phyloP scores from a whole-genome alignment of 2,888 invertebrate genomes.

The Seira musarum region DNA sequence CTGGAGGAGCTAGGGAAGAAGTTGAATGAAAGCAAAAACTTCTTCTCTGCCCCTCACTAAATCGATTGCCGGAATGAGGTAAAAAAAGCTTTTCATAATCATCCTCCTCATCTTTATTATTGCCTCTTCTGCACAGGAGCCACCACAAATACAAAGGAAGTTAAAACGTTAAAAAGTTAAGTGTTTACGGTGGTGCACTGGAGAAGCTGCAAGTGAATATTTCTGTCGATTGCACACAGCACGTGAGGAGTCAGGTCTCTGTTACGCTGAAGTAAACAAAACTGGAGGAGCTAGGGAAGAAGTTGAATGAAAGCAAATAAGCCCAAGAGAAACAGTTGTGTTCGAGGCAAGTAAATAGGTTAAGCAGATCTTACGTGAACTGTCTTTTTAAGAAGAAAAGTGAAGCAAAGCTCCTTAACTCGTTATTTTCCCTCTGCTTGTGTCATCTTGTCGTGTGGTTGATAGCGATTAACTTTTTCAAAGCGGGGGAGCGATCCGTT shows the following conservation, averaged over 20 bases:
- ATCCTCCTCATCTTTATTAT: no score
- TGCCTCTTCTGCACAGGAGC: no score
- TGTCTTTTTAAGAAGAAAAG: neutral
- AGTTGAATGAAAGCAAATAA: no score
- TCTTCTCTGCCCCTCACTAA: no score
- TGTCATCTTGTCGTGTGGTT: slow-evolving; percentile 30
- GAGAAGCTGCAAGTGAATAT: neutral
- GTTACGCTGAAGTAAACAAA: slow-evolving; percentile 25
- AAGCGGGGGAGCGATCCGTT: neutral
- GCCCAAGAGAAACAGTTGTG: no score
- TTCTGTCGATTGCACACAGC: neutral
- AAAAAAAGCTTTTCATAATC: no score
- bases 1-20: neutral
- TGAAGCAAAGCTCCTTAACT: slow-evolving; percentile 38
- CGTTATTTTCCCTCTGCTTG: slow-evolving; percentile 5
- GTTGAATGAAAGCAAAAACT: no score
- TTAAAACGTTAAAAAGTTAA: no score
- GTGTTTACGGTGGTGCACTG: no score
- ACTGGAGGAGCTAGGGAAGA: neutral
- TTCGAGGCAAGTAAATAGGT: slow-evolving; percentile 35
- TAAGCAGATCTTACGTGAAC: slow-evolving; percentile 17
- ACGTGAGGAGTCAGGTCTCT: slow-evolving; percentile 34
- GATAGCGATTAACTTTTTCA: slow-evolving; percentile 32
- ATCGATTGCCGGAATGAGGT: no score
- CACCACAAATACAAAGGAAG: no score